A percentile compares a stretch with the other conserved stretches of the same genome.
phyloP scores from a whole-genome alignment of 1,140 invertebrate genomes.

The Apocrypta bakeri region DNA sequence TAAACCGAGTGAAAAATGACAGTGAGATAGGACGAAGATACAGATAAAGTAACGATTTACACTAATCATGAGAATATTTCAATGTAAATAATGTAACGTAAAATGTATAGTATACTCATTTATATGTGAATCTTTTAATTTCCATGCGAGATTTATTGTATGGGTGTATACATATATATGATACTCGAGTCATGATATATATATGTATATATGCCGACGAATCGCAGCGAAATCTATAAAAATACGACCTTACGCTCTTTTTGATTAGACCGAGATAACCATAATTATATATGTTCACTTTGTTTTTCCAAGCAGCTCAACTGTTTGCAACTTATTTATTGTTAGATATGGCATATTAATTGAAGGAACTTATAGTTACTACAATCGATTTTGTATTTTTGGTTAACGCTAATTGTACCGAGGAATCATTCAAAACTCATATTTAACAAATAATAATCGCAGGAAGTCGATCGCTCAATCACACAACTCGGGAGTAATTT shows the following conservation, averaged over 20 bases:
- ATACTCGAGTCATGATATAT: not conserved
- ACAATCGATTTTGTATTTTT: not conserved
- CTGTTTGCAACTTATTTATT: not conserved
- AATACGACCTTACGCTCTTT: constrained; percentile 54
- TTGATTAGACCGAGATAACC: constrained; percentile 51
- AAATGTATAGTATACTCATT: constrained; percentile 48
- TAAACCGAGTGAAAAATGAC: not conserved
- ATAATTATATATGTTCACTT: constrained; percentile 31
- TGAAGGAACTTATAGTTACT: constrained; percentile 25
- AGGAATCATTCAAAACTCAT: no score
- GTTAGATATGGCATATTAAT: constrained; percentile 9
- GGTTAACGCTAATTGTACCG: no score
- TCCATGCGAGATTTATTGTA: not conserved
- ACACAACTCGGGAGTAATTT: not conserved
- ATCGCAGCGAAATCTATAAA: constrained; percentile 59
- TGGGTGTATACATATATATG: not conserved
- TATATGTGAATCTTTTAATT: no score
- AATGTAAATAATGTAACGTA: not conserved
- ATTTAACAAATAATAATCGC: no score
- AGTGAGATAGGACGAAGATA: not conserved
- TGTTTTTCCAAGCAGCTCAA: constrained; percentile 3
- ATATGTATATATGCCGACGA: constrained; percentile 11
- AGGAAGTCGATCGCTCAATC: not conserved
- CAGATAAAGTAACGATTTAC: not conserved
- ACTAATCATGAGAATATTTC: constrained; percentile 27